phyloP scores from a whole-genome alignment of 2,797 vertebrate species.

The Lithobates pipiens region DNA sequence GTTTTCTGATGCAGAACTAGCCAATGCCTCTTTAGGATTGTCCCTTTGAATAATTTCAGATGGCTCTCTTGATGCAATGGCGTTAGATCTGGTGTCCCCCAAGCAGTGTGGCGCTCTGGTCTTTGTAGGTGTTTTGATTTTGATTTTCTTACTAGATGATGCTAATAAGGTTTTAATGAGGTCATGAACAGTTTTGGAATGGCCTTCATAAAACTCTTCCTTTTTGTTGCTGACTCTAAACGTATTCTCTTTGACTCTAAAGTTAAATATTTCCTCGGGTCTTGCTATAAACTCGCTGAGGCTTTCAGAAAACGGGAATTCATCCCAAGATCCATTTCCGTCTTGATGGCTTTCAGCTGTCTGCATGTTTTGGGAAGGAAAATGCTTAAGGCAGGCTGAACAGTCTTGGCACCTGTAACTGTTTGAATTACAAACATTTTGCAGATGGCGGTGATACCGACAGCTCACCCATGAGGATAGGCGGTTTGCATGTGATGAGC shows the following conservation, averaged over 20 bases:
- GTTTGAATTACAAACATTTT: conserved; percentile 36
- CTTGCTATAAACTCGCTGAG: conserved; percentile 74
- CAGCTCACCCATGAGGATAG: conserved; percentile 32
- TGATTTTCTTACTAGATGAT: not conserved
- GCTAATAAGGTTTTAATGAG: conserved; percentile 20
- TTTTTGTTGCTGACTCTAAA: not conserved
- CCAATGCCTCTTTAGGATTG: not conserved
- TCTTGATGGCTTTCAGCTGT: conserved; percentile 50
- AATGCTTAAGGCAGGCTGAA: not conserved
- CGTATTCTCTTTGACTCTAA: conserved; percentile 33
- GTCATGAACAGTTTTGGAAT: not conserved
- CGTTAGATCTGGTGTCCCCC: not conserved
- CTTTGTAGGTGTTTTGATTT: not conserved
- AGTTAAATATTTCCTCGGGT: conserved; percentile 57
- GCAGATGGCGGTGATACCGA: conserved; percentile 37
- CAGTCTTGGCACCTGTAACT: conserved; percentile 41
- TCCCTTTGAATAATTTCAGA: not conserved
- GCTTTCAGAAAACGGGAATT: conserved; percentile 78
- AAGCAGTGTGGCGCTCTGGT: not conserved
- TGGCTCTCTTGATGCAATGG: not conserved
- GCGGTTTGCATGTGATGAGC: not conserved
- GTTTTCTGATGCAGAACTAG: not conserved
- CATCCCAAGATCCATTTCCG: conserved; percentile 71
- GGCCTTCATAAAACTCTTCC: conserved; percentile 19
- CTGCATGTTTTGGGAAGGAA: not conserved